These are phyloP conservation scores for Siniperca scherzeri DNA, from an alignment of 2,797 vertebrate species.

Conservation along the genomic window DNA sequence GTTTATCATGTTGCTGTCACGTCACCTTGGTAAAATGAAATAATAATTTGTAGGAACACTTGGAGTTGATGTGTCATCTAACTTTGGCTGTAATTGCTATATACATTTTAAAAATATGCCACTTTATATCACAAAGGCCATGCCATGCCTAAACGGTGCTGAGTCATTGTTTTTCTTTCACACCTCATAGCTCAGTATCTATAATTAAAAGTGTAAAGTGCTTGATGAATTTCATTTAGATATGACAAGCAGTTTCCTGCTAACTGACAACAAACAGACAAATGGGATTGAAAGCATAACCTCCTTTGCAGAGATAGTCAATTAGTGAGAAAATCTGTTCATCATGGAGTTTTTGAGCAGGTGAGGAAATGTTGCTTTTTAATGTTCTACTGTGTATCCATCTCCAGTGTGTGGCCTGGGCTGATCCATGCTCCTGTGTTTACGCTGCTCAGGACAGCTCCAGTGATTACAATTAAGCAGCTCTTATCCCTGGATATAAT, in stretches of 20 bases:
- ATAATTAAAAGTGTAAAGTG: constrained; percentile 15
- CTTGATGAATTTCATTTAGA: constrained; percentile 13
- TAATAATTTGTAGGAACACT: not conserved
- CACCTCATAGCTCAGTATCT: not conserved
- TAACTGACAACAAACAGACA: constrained; percentile 8
- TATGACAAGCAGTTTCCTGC: constrained; percentile 6
- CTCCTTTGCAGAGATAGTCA: not conserved
- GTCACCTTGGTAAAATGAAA: not conserved
- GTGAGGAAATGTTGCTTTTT: constrained; percentile 2
- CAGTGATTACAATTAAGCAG: constrained; percentile 87
- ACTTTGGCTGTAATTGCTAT: constrained; percentile 1
- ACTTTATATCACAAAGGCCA: not conserved
- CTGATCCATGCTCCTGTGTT: constrained; percentile 55
- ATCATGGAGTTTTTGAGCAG: not conserved
- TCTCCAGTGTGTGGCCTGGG: constrained; percentile 17
- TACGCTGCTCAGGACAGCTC: constrained; percentile 67
- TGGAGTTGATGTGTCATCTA: not conserved
- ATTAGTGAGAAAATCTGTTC: not conserved
- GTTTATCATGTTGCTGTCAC: not conserved
- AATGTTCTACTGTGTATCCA: constrained; percentile 11
- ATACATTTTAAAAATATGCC: not conserved
- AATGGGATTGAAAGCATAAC: not conserved
- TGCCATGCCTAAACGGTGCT: not conserved
- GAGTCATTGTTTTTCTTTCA: not conserved
- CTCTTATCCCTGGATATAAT: constrained; percentile 85